Percentiles rank a stretch among this genome's conserved stretches.
phyloP scores from a whole-genome alignment of 2,888 invertebrate species.

The Icerya purchasi region DNA sequence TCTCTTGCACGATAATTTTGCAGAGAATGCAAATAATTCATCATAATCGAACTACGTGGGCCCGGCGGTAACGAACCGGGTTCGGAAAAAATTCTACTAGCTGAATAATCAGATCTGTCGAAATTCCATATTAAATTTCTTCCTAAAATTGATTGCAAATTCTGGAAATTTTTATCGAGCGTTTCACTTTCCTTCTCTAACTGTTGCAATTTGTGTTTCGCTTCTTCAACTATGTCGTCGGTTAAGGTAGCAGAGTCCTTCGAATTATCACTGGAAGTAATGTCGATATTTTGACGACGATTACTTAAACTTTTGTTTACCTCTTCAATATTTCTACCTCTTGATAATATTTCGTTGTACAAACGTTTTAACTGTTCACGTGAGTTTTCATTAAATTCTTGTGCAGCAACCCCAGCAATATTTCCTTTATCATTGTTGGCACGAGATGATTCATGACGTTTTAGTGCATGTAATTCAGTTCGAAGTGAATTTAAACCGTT shows the following conservation, averaged over 20 bases:
- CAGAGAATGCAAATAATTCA: background rate
- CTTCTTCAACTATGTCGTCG: conserved; percentile 10
- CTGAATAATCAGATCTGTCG: background rate
- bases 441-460: background rate
- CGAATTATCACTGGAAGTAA: background rate
- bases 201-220: conserved; percentile 6
- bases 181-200: conserved; percentile 8
- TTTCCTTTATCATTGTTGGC: background rate
- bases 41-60: background rate
- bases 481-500: background rate
- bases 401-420: no score
- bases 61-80: background rate
- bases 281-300: background rate
- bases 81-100: no score
- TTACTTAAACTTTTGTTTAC: background rate
- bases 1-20: background rate
- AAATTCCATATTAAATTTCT: background rate
- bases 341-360: background rate
- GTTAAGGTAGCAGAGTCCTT: background rate
- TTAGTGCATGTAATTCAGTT: background rate
- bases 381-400: background rate
- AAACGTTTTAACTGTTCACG: background rate
- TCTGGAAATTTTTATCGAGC: conserved; percentile 9
- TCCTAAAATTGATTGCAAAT: conserved; percentile 5
- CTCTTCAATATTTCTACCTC: background rate